Base-by-base conservation (phyloP, 2,888 invertebrate species). In the Erynnis tages region DNA sequence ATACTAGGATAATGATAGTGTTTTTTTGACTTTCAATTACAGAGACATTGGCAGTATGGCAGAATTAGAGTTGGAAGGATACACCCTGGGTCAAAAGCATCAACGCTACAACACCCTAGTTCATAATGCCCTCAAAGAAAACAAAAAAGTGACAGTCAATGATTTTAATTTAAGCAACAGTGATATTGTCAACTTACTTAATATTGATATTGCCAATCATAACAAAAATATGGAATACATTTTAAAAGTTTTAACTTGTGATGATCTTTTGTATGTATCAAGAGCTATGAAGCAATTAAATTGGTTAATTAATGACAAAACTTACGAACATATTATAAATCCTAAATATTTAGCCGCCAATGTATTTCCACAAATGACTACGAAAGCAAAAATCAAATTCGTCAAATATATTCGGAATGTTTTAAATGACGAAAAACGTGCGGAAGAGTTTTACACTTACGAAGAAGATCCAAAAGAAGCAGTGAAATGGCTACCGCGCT, bases 301-400 rank as follows among this genome's bases (percentile, higher is more conserved):
- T 11, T 85, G 85, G 85, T 61, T 85, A n/a, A 63, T 86, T 27
- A 77, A 72, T 1, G 76, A 82, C 14, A 58, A 64, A n/a, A 59
- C 74, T 55, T 81, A 79, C 55, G 67, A 66, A 4, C 60, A 82
- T 57, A 74, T 85, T 38, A 68, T 86, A 35, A 81, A 85, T 55
- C 81, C 85, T 1, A 61, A 76, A 46, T 73, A 80, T 59, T 63
- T 86, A 13, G 60, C 77, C 53, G 58, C 61, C 2, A 56, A 73
- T 27, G 61, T 86, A 2, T 73, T 72, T 44, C 83, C 79, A n/a
- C 59, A 66, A 38, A 82, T 86, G 82, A 74, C 63, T 32, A 58
- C 68, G 4, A 76, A 75, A 66, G 77, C 77, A 3, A 63, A 67
- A 32, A 73, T 67, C 14, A 85, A 82, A 63, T 61, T 85, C 3